Evolutionary conservation across 1,140 invertebrate species (phyloP).

Genomic region (Magallana angulata): DNA sequence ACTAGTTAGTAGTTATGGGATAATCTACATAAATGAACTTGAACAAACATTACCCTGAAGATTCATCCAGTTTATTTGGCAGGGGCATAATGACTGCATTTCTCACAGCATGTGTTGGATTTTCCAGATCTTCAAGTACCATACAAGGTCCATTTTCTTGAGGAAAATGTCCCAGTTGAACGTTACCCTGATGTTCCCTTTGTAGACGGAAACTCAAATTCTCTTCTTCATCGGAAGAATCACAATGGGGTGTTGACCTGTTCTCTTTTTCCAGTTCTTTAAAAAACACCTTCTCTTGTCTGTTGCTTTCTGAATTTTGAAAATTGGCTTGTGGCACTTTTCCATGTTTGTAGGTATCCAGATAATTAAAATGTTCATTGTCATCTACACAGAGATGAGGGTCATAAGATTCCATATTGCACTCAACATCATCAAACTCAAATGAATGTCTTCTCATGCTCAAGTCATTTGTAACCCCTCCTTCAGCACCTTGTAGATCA

Average conservation of each 20-base stretch:
- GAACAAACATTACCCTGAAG: slow-evolving; percentile 37
- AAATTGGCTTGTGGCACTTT: slow-evolving; percentile 66
- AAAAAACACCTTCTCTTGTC: slow-evolving; percentile 69
- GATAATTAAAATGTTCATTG: slow-evolving; percentile 53
- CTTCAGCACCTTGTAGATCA: slow-evolving; percentile 50
- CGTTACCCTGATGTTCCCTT: slow-evolving; percentile 41
- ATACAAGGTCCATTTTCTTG: slow-evolving; percentile 47
- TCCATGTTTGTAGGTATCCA: slow-evolving; percentile 51
- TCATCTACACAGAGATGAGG: slow-evolving; percentile 39
- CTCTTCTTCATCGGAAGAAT: slow-evolving; percentile 61
- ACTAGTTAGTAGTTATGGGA: no score
- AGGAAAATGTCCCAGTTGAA: slow-evolving; percentile 1
- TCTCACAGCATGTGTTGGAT: slow-evolving; percentile 54
- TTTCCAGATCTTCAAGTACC: slow-evolving; percentile 55
- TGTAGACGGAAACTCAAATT: slow-evolving; percentile 49
- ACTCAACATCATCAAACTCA: slow-evolving; percentile 49
- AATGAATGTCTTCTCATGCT: slow-evolving; percentile 50
- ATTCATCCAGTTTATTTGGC: slow-evolving; percentile 50
- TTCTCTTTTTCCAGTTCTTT: slow-evolving; percentile 62
- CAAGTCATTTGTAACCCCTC: slow-evolving; percentile 52
- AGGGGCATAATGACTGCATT: slow-evolving; percentile 58
- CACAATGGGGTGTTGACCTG: slow-evolving; percentile 45
- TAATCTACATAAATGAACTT: no score
- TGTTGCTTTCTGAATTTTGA: slow-evolving; percentile 70
- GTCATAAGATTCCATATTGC: slow-evolving; percentile 53